Conservation (phyloP, 2,113 vertebrate genomes). For the Coptodon bakossiorum region DNA sequence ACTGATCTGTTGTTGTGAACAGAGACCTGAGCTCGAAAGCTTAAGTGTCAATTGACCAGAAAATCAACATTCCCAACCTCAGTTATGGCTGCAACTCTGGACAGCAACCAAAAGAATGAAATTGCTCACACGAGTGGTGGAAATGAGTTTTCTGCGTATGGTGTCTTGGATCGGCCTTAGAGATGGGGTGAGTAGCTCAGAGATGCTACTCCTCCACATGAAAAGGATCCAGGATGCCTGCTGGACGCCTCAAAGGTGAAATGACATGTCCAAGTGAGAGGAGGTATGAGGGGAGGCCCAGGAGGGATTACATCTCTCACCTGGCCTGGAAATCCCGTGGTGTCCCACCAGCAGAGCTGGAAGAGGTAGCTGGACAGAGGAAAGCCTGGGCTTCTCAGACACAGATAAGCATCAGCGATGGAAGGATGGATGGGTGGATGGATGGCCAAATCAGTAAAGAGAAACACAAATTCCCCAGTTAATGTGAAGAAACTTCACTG, state of each 20-base stretch:
- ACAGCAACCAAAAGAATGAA: not conserved
- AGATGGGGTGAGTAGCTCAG: not conserved
- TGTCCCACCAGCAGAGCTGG: not conserved
- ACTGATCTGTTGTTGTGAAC: not conserved
- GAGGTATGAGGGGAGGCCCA: not conserved
- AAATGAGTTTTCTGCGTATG: not conserved
- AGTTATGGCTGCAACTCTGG: not conserved
- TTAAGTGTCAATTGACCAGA: not conserved
- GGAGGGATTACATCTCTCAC: not conserved
- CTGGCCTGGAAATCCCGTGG: not conserved
- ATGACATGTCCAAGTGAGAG: not conserved
- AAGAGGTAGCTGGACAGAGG: not conserved
- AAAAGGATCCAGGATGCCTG: not conserved
- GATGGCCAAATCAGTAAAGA: not conserved
- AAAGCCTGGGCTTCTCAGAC: not conserved
- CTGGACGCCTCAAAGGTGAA: not conserved
- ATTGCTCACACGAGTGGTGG: not conserved
- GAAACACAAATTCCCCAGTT: not conserved
- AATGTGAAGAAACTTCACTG: not conserved
- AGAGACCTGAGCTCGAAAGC: not conserved
- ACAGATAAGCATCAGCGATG: not conserved
- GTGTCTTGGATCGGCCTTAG: not conserved
- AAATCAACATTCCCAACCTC: not conserved
- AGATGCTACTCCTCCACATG: not conserved
- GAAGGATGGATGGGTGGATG: rapidly evolving